Evolutionary conservation across 2,797 vertebrate genomes (phyloP).

Genomic region (Platyrinchus mystaceus): DNA sequence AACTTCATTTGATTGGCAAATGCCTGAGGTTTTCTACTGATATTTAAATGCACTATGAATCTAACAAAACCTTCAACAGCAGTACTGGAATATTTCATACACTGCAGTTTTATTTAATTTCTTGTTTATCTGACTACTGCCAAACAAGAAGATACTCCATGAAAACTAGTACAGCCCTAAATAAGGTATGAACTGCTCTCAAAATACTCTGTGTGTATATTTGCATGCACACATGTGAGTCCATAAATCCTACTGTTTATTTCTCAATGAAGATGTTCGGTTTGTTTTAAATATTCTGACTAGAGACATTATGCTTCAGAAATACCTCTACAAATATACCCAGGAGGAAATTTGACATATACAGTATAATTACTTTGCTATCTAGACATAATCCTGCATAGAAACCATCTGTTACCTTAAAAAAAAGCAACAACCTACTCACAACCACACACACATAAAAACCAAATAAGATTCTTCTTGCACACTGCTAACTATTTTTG

Average conservation of each 20-base stretch:
- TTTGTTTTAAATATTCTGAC: not conserved
- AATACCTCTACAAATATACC: not conserved
- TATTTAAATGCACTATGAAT: conserved; percentile 46
- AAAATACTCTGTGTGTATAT: not conserved
- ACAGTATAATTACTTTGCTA: not conserved
- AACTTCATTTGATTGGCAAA: conserved; percentile 26
- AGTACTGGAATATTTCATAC: not conserved
- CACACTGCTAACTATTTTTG: not conserved
- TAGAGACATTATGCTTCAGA: not conserved
- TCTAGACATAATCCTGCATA: not conserved
- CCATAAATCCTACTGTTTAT: not conserved
- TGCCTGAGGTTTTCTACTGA: conserved; percentile 44
- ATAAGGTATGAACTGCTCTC: not conserved
- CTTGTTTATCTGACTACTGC: not conserved
- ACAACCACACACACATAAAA: not conserved
- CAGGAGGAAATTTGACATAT: not conserved
- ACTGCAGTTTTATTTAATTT: not conserved
- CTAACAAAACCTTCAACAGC: conserved; percentile 42
- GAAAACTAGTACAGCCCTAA: not conserved
- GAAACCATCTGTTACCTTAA: not conserved
- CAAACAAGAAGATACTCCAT: not conserved
- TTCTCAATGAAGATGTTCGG: not conserved
- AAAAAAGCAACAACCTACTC: not conserved
- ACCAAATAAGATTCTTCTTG: not conserved
- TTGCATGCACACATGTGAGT: not conserved